Evolutionary conservation across 2,888 invertebrate species (phyloP), one percentile per base, ranked within the genome.

Genomic region (Vanessa cardui): DNA sequence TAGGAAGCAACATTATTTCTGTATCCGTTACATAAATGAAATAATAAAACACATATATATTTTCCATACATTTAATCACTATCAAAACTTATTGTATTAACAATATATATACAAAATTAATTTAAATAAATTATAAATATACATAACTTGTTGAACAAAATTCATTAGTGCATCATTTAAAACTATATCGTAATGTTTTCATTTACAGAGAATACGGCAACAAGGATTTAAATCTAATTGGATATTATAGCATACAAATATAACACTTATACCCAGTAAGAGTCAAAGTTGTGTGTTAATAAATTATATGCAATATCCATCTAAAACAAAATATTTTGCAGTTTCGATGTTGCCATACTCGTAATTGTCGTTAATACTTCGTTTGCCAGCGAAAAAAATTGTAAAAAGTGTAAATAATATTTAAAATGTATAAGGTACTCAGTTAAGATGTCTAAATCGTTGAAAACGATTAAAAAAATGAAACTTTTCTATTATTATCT

Each of bases 51-150:
- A 64, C 52, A 33, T 9, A 59, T 26, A 68, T 62, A 64, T 31
- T 72, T 77, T 72, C 76, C 72, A 80, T 76, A 78, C 39, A 56
- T 56, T 85, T 84, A 84, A 85, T 83, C 80, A 72, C 80, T 82
- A 80, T 79, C 72, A 81, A 80, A 81, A 45, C 54, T 64, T 60
- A 65, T 60, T 80, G 76, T 76, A 76, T 47, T 78, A 81, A 81
- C 80, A 80, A 80, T 80, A 81, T 80, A 39, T 39, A 82, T 79
- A 85, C 81, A 83, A 81, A 60, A 46, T 16, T 16, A 31, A 39
- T 39, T 31, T n/a, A 45, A 46, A 46, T 47, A 21, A 64, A 8
- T 54, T 54, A 26, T 5, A 18, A 39, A 56, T 12, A 54, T n/a
- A 54, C 16, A 33, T 47, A 47, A 47, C 18, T 39, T 31, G 31